A percentile compares a stretch with the other conserved stretches of the same genome.
Conservation (phyloP, 2,113 vertebrate species). For the Solea senegalensis region DNA sequence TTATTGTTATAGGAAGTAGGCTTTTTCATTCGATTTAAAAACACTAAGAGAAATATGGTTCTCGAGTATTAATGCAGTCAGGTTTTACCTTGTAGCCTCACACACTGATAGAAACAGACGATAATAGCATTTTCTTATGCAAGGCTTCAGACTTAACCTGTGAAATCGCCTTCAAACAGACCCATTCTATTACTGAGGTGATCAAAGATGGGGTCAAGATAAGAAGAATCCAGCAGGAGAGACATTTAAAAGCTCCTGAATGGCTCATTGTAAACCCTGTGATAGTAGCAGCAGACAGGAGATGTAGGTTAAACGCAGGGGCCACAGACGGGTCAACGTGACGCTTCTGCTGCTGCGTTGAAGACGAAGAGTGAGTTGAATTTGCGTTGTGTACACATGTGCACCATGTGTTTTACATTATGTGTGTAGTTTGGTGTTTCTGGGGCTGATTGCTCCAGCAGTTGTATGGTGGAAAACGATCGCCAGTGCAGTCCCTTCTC, state of each 20-base stretch:
- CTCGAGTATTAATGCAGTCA: no score
- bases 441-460: slow-evolving; percentile 60
- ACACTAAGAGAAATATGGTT: no score
- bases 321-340: slow-evolving; percentile 25
- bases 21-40: no score
- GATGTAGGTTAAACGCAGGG: slow-evolving; percentile 21
- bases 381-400: slow-evolving; percentile 33
- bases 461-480: slow-evolving; percentile 57
- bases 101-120: not conserved
- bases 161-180: slow-evolving; percentile 35
- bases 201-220: slow-evolving; percentile 65
- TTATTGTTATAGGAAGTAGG: not conserved
- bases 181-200: slow-evolving; percentile 15
- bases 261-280: slow-evolving; percentile 39
- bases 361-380: slow-evolving; percentile 6
- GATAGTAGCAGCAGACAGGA: slow-evolving; percentile 24
- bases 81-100: slow-evolving; percentile 16
- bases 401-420: slow-evolving; percentile 63
- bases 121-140: slow-evolving; percentile 4
- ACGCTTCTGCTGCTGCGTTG: slow-evolving; percentile 6
- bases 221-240: slow-evolving; percentile 42
- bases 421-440: slow-evolving; percentile 27
- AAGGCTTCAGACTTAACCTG: slow-evolving; percentile 32
- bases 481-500: slow-evolving; percentile 29
- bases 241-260: slow-evolving; percentile 48